A percentile compares a stretch with the other conserved stretches of the same genome.
Evolutionary conservation across 2,113 vertebrate species (phyloP).

Genomic region (Corynorhinus townsendii): DNA sequence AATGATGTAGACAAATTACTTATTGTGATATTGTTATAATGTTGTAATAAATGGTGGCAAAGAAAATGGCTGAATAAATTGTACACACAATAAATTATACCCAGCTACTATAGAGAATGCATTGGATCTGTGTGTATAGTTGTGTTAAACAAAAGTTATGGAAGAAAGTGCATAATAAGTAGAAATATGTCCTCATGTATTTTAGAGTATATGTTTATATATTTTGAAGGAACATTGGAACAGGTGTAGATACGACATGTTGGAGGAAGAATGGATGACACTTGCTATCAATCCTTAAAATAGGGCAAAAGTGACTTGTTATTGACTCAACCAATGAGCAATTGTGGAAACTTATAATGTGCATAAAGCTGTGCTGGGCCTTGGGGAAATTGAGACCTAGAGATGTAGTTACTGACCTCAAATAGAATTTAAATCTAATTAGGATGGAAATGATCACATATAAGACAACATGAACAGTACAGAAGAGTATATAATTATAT

Average conservation of each 20-base stretch:
- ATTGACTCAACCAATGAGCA: neutral
- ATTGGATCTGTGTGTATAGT: neutral
- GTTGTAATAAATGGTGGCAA: neutral
- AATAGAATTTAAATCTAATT: constrained; percentile 2
- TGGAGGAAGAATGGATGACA: neutral
- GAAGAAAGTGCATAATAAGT: neutral
- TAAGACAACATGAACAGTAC: neutral
- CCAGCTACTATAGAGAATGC: neutral
- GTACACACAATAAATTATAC: neutral
- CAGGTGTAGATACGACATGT: neutral
- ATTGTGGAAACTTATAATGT: neutral
- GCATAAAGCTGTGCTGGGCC: neutral
- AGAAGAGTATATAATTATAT: neutral
- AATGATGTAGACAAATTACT: neutral
- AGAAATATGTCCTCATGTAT: neutral
- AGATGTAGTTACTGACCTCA: neutral
- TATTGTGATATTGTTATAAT: neutral
- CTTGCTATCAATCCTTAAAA: neutral
- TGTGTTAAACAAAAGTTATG: neutral
- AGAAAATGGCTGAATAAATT: neutral
- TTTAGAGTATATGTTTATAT: neutral
- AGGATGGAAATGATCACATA: neutral
- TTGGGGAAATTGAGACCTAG: neutral
- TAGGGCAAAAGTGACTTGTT: neutral
- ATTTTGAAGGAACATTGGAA: neutral